Evolutionary conservation across 2,888 invertebrate genomes (phyloP).

Genomic region (Rhingia rostrata): DNA sequence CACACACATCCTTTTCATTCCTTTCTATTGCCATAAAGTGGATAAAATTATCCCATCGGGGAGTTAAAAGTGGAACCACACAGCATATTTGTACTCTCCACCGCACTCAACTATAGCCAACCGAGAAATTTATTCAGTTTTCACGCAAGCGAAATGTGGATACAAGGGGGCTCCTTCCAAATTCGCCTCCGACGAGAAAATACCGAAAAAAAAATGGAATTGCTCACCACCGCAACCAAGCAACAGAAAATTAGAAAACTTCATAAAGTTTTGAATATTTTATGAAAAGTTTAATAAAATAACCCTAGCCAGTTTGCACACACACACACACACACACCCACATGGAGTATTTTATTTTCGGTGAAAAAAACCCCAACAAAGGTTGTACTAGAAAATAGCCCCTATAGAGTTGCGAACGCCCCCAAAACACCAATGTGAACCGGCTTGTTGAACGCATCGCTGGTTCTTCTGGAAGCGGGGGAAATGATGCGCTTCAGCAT

Average conservation of each 20-base stretch:
- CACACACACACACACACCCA: constrained; percentile 19
- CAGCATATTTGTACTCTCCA: constrained; percentile 8
- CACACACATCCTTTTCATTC: constrained; percentile 20
- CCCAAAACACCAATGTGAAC: constrained; percentile 1
- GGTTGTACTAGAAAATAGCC: background rate
- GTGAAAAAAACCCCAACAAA: background rate
- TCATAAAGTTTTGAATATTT: constrained; percentile 70
- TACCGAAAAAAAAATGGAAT: background rate
- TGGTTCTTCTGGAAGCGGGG: constrained; percentile 25
- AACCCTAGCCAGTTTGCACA: constrained; percentile 10
- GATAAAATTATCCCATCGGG: constrained; percentile 10
- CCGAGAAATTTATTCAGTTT: constrained; percentile 14
- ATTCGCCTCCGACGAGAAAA: too few relatives aligned
- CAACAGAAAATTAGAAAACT: constrained; percentile 56
- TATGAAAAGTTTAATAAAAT: constrained; percentile 53
- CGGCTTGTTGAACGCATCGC: constrained; percentile 59
- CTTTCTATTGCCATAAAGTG: background rate
- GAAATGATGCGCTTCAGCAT: constrained; percentile 34
- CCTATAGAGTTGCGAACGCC: background rate
- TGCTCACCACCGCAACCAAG: constrained; percentile 19
- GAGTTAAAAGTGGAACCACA: constrained; percentile 6
- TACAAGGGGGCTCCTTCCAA: too few relatives aligned
- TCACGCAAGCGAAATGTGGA: background rate
- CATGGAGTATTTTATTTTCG: constrained; percentile 30
- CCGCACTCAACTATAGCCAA: constrained; percentile 1